These are phyloP conservation scores for Drosophila planitibia DNA, from an alignment of 2,888 invertebrate species.

Conservation along the genomic window DNA sequence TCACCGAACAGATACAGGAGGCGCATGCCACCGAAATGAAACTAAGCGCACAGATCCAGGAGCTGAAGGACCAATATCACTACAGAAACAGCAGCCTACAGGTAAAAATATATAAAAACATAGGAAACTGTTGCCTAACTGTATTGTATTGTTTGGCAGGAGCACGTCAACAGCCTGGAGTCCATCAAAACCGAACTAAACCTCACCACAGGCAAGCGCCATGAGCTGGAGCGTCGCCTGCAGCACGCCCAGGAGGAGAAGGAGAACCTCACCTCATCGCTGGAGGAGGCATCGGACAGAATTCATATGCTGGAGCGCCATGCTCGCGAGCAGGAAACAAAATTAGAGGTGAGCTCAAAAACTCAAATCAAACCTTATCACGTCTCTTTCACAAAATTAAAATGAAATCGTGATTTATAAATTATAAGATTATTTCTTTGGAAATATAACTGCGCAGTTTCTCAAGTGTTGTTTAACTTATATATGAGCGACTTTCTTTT, in stretches of 20 bases:
- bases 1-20: slow-evolving; percentile 94
- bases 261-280: slow-evolving; percentile 90
- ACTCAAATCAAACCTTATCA: slow-evolving; percentile 51
- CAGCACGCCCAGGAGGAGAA: slow-evolving; percentile 92
- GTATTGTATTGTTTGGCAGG: slow-evolving; percentile 86
- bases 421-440: slow-evolving; percentile 52
- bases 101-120: slow-evolving; percentile 79
- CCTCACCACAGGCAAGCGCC: slow-evolving; percentile 92
- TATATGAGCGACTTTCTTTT: slow-evolving; percentile 67
- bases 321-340: slow-evolving; percentile 91
- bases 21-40: slow-evolving; percentile 92
- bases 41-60: slow-evolving; percentile 92
- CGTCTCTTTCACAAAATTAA: slow-evolving; percentile 43
- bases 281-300: slow-evolving; percentile 96
- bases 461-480: slow-evolving; percentile 60
- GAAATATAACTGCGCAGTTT: slow-evolving; percentile 66
- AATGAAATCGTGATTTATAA: slow-evolving; percentile 64
- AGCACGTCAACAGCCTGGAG: slow-evolving; percentile 95
- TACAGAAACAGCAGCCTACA: slow-evolving; percentile 91
- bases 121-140: not conserved
- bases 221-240: slow-evolving; percentile 93
- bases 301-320: slow-evolving; percentile 94
- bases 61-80: slow-evolving; percentile 93
- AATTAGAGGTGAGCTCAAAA: slow-evolving; percentile 81
- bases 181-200: slow-evolving; percentile 95